Evolutionary conservation across 2,797 vertebrate species (phyloP).

Genomic region (Leuciscus waleckii): DNA sequence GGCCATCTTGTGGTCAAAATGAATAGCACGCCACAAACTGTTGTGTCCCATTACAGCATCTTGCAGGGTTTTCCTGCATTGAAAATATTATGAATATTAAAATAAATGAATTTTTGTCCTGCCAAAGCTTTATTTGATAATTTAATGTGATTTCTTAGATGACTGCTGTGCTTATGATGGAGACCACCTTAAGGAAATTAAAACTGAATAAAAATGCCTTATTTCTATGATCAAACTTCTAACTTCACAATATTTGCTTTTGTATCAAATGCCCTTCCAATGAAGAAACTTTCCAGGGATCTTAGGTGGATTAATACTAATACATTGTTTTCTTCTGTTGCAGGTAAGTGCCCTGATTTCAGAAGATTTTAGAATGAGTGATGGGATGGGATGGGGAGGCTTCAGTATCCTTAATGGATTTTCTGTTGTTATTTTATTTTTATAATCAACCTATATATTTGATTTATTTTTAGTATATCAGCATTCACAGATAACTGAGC

Average conservation of each 20-base stretch:
- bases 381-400: slow-evolving; percentile 76
- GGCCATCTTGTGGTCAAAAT: slow-evolving; percentile 18
- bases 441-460: background rate
- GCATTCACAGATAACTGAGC: background rate
- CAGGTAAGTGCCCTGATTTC: slow-evolving; percentile 70
- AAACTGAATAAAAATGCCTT: no score
- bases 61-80: background rate
- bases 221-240: background rate
- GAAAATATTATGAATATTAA: background rate
- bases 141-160: background rate
- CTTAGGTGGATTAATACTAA: background rate
- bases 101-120: background rate
- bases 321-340: slow-evolving; percentile 13
- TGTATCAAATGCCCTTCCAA: background rate
- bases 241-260: no score
- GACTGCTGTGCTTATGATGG: background rate
- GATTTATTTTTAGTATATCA: slow-evolving; percentile 47
- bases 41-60: background rate
- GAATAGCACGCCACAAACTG: background rate
- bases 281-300: background rate
- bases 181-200: no score
- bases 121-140: background rate
- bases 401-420: slow-evolving; percentile 70
- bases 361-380: slow-evolving; percentile 61
- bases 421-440: background rate